A percentile compares a stretch with the other conserved stretches of the same genome.
phyloP scores from a whole-genome alignment of 2,797 vertebrate species.

The Buceros bicornis region DNA sequence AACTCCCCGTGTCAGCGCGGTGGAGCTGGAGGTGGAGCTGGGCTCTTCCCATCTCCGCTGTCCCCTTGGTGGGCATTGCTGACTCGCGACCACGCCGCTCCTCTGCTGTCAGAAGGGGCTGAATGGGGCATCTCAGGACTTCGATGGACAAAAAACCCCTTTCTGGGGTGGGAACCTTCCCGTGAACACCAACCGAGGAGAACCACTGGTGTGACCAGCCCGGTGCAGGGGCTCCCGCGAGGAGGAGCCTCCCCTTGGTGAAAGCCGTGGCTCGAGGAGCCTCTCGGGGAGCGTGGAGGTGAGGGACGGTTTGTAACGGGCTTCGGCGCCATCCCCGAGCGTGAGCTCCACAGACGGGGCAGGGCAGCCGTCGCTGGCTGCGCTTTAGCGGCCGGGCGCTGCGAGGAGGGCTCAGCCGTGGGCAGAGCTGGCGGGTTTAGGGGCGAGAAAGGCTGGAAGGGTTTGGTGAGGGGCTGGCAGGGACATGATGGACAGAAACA shows the following conservation, averaged over 20 bases:
- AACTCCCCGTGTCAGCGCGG: not conserved
- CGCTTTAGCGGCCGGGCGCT: too few species aligned
- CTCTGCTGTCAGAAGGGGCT: not conserved
- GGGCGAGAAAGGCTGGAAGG: too few species aligned
- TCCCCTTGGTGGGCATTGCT: not conserved
- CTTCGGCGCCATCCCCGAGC: not conserved
- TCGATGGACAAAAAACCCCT: too few species aligned
- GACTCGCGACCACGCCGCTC: not conserved
- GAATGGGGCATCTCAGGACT: not conserved
- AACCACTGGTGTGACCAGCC: not conserved
- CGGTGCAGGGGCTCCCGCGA: not conserved
- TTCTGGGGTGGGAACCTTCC: not conserved
- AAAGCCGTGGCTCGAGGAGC: too few species aligned
- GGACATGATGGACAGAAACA: too few species aligned
- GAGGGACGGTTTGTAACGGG: fast-evolving
- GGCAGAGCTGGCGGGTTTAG: too few species aligned
- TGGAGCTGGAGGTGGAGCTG: not conserved
- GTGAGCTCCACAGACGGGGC: too few species aligned
- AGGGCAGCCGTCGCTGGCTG: too few species aligned
- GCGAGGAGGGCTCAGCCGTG: too few species aligned
- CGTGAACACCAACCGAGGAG: not conserved
- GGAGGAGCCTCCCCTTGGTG: not conserved
- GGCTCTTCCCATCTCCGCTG: not conserved
- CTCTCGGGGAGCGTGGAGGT: not conserved
- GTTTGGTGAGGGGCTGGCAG: too few species aligned